Base-by-base conservation (phyloP, 2,888 invertebrate species). In the Meiosimyza decipiens region DNA sequence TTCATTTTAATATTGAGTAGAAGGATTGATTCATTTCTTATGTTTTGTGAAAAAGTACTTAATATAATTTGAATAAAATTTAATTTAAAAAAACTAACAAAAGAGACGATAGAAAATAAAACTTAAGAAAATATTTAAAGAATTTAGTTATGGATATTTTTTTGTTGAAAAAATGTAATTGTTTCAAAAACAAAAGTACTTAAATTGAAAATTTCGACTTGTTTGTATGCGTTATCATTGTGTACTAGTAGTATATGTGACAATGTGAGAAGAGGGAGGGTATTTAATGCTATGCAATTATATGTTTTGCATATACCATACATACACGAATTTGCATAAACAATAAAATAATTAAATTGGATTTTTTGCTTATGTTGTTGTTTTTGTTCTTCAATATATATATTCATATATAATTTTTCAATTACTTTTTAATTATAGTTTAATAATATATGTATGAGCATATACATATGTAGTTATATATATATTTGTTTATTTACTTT, bases 261-360 rank as follows among this genome's bases (percentile, higher is more conserved):
- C 15, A 52, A 55, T 16, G 55, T 66, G 7, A n/a, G 33, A 22
- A 16, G 55, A 47, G 47, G 16, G 9, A 7, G 16, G 51, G 28
- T 28, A 28, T 28, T 22, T 18, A 64, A 64, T 64, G 40, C 49
- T 64, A 50, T 57, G 50, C 68, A 59, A 57, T 67, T 63, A 40
- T 33, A 6, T 49, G 16, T 12, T 40, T 59, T 69, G 33, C 47
- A 55, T 18, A 54, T 60, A 60, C 51, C 22, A 40, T 40, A 40
- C 9, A 40, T 28, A 28, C 28, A 28, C 28, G 4, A 28, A 69
- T 62, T 62, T 28, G 16, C 50, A 51, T 54, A 63, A 70, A 62
- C 62, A 52, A 62, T 62, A 63, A 62, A 63, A 63, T 70, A 51
- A 64, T 51, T 50, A 64, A 51, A 64, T 64, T 50, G 63, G 11